phyloP scores from a whole-genome alignment of 2,113 vertebrate genomes.

The Plectropomus leopardus region DNA sequence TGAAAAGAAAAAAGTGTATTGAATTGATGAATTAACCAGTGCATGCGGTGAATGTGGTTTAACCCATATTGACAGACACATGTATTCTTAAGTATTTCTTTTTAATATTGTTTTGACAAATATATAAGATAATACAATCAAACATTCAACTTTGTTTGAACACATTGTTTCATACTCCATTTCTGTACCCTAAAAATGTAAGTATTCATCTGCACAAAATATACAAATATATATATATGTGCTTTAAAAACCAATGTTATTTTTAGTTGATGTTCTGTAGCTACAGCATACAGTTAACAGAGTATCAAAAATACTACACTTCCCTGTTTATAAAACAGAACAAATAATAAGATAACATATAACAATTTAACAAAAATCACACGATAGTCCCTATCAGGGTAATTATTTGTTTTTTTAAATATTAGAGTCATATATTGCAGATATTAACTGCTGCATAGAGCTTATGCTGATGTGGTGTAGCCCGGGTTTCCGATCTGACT shows the following conservation, averaged over 20 bases:
- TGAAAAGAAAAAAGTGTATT: background rate
- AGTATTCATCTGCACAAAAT: background rate
- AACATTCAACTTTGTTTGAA: background rate
- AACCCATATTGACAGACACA: background rate
- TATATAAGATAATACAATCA: background rate
- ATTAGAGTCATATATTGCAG: background rate
- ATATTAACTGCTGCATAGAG: background rate
- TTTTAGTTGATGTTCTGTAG: background rate
- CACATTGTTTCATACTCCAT: background rate
- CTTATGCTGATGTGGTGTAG: background rate
- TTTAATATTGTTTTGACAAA: slow-evolving; percentile 25
- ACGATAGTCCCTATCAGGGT: background rate
- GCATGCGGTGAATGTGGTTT: background rate
- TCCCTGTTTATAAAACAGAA: slow-evolving; percentile 78
- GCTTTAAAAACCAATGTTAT: background rate
- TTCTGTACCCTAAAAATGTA: background rate
- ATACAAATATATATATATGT: background rate
- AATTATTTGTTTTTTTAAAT: no score
- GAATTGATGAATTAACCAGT: background rate
- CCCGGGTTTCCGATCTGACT: fast-evolving
- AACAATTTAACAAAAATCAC: background rate
- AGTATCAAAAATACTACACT: slow-evolving; percentile 63
- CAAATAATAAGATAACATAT: slow-evolving; percentile 1
- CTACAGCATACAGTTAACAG: background rate
- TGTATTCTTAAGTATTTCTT: background rate